Percentiles rank a stretch among this genome's conserved stretches.
These are phyloP conservation scores for Octodon degus DNA, from an alignment of 2,113 vertebrate species.

Conservation along the genomic window DNA sequence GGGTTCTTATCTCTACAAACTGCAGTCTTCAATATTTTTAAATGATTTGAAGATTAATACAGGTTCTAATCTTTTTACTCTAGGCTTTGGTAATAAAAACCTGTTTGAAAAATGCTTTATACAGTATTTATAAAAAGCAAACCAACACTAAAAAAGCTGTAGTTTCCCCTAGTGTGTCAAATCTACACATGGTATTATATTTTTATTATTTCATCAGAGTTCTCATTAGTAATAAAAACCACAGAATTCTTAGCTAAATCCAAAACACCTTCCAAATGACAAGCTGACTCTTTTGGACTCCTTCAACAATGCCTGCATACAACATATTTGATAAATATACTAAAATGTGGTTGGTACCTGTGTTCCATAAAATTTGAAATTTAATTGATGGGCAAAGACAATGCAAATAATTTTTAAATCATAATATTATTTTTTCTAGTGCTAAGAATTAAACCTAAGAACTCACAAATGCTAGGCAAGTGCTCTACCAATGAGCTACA, in stretches of 20 bases:
- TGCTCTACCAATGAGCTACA: background rate
- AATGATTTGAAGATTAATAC: conserved; percentile 81
- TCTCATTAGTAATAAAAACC: background rate
- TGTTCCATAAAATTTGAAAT: conserved; percentile 22
- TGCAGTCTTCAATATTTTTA: conserved; percentile 81
- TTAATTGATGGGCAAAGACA: background rate
- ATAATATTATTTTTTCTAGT: background rate
- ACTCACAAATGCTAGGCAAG: background rate
- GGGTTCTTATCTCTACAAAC: conserved; percentile 88
- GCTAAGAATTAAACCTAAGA: background rate
- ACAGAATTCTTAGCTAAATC: conserved; percentile 20
- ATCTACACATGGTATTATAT: background rate
- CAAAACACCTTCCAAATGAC: conserved; percentile 6
- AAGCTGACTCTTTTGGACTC: conserved; percentile 3
- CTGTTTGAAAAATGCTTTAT: conserved; percentile 11
- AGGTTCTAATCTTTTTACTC: conserved; percentile 76
- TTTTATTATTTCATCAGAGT: conserved; percentile 29
- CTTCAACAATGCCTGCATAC: background rate
- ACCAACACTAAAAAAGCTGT: background rate
- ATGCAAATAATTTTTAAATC: background rate
- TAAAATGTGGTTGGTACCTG: background rate
- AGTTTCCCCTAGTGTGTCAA: background rate
- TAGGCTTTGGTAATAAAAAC: conserved; percentile 53
- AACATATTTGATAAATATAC: background rate
- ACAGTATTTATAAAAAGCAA: conserved; percentile 31